Base-by-base conservation (phyloP, 2,888 invertebrate genomes). In the Oxytorus armatus region DNA sequence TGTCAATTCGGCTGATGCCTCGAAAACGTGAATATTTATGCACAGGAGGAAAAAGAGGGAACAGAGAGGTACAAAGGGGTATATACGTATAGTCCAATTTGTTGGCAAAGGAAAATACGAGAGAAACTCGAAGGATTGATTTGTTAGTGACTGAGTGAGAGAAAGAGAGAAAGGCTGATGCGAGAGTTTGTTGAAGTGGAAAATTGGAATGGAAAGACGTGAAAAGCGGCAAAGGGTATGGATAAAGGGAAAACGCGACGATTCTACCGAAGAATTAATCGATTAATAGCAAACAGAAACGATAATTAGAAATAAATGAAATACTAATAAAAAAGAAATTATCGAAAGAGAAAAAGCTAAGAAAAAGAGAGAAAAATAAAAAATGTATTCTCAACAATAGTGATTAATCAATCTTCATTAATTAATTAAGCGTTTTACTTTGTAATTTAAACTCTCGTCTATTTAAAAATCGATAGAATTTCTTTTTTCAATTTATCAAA, bases 71-170 rank as follows among this genome's bases (percentile, higher is more conserved):
- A 16, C 23, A 29, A 8, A 63, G 63, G 29, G 29, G 8, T 29
- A 14, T 33, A 23, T 33, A 14, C 5, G 21, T 10, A 33, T 23
- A 4, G 88, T 89, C 88, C 89, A 89, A 90, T 90, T 90, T 89
- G 85, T 70, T 83, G 80, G 82, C 85, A 90, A 90, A 88, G 87
- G 86, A 88, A 90, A 88, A 89, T 87, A 86, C 84, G 82, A 82
- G 85, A 85, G 82, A 77, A 79, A 76, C 78, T 80, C 63, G 75
- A 82, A 82, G 81, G 44, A 72, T 81, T 75, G 81, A 76, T 16
- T 25, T 21, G 53, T 36, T 44, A 39, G 51, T 29, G 53, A 36
- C n/a, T n/a, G 61, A 23, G 47, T 63, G 72, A 63, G 70, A 49
- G 29, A 5, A 3, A 36, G 36, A 66, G 78, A n/a, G n/a, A n/a